A percentile compares a stretch with the other conserved stretches of the same genome.
Evolutionary conservation across 2,888 invertebrate species (phyloP).

Genomic region (Microplitis manilae): DNA sequence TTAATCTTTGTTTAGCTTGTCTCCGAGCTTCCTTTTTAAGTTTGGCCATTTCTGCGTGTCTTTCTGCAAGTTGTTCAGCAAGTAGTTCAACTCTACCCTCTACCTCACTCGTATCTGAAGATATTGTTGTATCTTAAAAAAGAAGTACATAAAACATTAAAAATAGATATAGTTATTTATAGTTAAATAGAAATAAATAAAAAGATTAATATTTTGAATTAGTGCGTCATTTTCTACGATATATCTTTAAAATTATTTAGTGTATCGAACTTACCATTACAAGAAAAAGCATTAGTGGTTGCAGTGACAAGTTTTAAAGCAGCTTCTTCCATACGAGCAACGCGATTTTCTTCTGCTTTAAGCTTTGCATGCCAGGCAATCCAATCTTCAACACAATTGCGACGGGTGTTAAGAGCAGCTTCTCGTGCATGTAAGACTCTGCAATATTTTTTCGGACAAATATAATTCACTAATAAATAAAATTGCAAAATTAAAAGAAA

Average conservation of each 20-base stretch:
- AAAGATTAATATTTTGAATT: slow-evolving; percentile 24
- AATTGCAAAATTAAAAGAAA: not conserved
- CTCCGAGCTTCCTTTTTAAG: slow-evolving; percentile 66
- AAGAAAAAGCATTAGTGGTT: slow-evolving; percentile 65
- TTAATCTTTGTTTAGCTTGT: slow-evolving; percentile 67
- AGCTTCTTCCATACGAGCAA: slow-evolving; percentile 69
- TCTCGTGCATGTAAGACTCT: slow-evolving; percentile 69
- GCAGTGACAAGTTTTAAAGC: slow-evolving; percentile 68
- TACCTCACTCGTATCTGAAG: slow-evolving; percentile 69
- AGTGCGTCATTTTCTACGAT: not conserved
- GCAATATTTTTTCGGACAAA: slow-evolving; percentile 14
- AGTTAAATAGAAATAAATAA: not conserved
- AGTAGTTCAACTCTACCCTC: slow-evolving; percentile 68
- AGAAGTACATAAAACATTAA: slow-evolving; percentile 1
- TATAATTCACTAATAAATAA: not conserved
- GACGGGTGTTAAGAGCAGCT: slow-evolving; percentile 66
- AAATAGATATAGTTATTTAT: too few species aligned
- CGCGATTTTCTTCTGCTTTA: slow-evolving; percentile 67
- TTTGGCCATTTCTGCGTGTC: slow-evolving; percentile 67
- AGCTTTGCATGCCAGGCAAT: slow-evolving; percentile 69
- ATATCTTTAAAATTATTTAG: not conserved
- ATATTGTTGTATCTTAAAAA: slow-evolving; percentile 65
- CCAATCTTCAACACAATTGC: slow-evolving; percentile 69
- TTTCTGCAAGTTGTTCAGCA: slow-evolving; percentile 67
- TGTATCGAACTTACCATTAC: slow-evolving; percentile 59